Evolutionary conservation across 2,797 vertebrate species (phyloP), one percentile per base, ranked within the genome.

Genomic region (Sciurus carolinensis): DNA sequence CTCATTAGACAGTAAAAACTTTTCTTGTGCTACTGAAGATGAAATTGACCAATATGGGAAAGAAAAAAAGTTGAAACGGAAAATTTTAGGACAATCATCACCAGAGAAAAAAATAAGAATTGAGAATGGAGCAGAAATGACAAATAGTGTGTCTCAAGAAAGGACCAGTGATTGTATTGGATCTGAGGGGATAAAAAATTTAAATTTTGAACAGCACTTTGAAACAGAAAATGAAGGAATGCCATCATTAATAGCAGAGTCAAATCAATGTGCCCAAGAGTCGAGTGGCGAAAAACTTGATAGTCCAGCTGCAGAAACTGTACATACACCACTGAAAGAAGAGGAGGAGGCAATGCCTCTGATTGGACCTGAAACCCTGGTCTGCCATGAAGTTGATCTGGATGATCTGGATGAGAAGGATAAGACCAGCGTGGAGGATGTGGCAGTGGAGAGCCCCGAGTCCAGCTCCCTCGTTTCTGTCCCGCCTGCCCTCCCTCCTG

Each of bases 361-460:
- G 97, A 99, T 99, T 0, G 99, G 99, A 4, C 99, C 99, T 0
- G 99, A 99, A 86, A 99, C 99, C 0, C 97, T 99, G 92, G 99
- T 99, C 76, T 99, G 99, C 97, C 99, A 99, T 8, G 99, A 99
- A 96, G 99, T 99, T 0, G 99, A 99, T 98, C 98, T 99, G 97
- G 99, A 99, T 20, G 99, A 99, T 96, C 98, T 99, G 2, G 99
- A 99, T 1, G 99, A 99, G 83, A 99, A 99, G 98, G 99, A 99
- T 33, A 99, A 99, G 97, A 98, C 98, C 30, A 93, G 98, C 2
- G 75, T 92, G 20, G 98, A 99, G 28, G 99, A 99, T 44, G 93
- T 98, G 1, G 0, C 18, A 5, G 97, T 98, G 22, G 98, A 98
- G 81, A 99, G 98, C 88, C 96, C 97, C 0, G 98, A 98, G 7